Base-by-base conservation (phyloP, 2,797 vertebrate species). In the Neomorphus geoffroyi region DNA sequence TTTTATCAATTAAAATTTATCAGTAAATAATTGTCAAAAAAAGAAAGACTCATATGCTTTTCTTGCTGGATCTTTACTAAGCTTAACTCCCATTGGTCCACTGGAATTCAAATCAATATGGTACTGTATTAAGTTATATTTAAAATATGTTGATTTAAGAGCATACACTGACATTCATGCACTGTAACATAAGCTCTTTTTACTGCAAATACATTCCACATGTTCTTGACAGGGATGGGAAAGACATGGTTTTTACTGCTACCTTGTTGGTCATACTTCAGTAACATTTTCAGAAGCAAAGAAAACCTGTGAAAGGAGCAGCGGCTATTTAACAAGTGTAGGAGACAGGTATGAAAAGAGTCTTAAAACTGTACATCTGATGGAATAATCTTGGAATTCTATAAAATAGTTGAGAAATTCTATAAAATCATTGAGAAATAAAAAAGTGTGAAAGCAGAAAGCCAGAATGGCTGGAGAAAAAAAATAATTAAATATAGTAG, bases 241-340 rank as follows among this genome's bases (percentile, higher is more conserved):
- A 94, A 98, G 98, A 88, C 97, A 98, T 48, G 97, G 97, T 3
- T 98, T 97, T 54, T 98, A 98, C 84, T 99, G 99, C 92, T 99
- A 99, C 93, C 98, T 98, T 32, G 97, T 98, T 88, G 98, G 98
- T 90, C 93, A 97, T 9, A 97, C 98, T 74, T 90, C 93, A 37
- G 97, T 98, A 92, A 98, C 97, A 0, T 99, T 99, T 96, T 77
- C 97, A 53, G 98, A 98, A 35, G 98, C 99, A 78, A 98, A 98
- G 84, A 96, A 83, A 79, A 94, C 91, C 15, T 99, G 99, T 93
- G 92, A 92, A 85, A 84, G 86, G 14, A 96, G 95, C 50, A 97
- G 95, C 35, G 97, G 97, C 13, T 94, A 97, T 67, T 96, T 99
- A 82, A 95, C 98, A 73, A 98, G 98, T 35, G 82, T 99, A 78